Base-by-base conservation (phyloP, 2,113 vertebrate genomes). In the Anguilla japonica region DNA sequence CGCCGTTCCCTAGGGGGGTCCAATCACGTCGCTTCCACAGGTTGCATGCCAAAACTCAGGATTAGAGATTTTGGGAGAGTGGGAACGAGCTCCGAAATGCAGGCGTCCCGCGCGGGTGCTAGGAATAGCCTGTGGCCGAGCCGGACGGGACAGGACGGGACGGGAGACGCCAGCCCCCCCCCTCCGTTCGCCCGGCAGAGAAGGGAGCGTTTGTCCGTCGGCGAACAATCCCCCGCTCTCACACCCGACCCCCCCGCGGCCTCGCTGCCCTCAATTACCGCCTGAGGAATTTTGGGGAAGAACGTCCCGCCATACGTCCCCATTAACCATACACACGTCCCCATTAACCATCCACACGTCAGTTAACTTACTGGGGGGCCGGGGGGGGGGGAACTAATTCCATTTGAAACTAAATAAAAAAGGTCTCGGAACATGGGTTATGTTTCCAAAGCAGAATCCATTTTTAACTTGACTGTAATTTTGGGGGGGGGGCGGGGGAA, bases 191-290 rank as follows among this genome's bases (percentile, higher is more conserved):
- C 41, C 39, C 83, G 85, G 13, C 29, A 56, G 15, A 20, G 18
- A 82, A 78, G 81, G 84, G 67, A 40, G 86, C 34, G 84, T 18
- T 86, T 63, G 40, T 79, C 57, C n/a, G 78, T 87, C 88, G 50
- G 13, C 43, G 97, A 97, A 98, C 97, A 98, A 98, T 98, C 43
- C 96, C 96, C 94, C 88, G 95, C 95, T 91, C 98, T 98, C 97
- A 96, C 96, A 95, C 89, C 92, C 97, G 97, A 98, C 97, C 97
- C 96, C 94, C 96, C 90, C 92, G 93, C 97, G 97, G 96, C 97
- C 97, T 96, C 95, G 91, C 93, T 96, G 95, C 96, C 94, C 93
- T 96, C 97, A 98, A 98, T 97, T 96, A 96, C 95, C 96, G 93
- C 95, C 95, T 95, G 94, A 95, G 97, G 97, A 98, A 98, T 46